Conservation (phyloP, 2,797 vertebrate species). For the Tadarida brasiliensis region DNA sequence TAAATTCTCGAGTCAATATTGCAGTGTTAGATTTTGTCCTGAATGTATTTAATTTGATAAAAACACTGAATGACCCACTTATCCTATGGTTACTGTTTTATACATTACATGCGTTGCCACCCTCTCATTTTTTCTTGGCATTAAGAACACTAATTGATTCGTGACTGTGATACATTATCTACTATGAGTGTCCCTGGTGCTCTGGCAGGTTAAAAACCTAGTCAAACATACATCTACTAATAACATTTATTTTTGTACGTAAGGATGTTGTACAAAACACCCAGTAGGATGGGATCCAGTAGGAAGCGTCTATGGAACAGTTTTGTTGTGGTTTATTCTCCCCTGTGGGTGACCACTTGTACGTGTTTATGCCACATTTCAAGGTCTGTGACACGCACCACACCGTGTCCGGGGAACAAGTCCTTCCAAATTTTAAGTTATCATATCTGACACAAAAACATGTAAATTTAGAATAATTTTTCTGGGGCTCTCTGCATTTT, state of each 20-base stretch:
- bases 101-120: slow-evolving; percentile 69
- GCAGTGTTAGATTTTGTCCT: slow-evolving; percentile 82
- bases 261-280: too few species aligned
- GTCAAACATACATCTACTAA: slow-evolving; percentile 52
- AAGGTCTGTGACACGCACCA: fast-evolving
- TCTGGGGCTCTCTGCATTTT: not conserved
- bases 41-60: slow-evolving; percentile 82
- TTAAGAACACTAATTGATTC: slow-evolving; percentile 83
- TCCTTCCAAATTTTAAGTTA: not conserved
- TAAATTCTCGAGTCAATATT: slow-evolving; percentile 85
- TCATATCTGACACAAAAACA: not conserved
- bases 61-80: slow-evolving; percentile 79
- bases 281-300: too few species aligned
- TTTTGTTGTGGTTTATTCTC: not conserved
- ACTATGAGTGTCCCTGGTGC: slow-evolving; percentile 32
- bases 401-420: not conserved
- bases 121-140: slow-evolving; percentile 60
- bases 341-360: not conserved
- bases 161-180: slow-evolving; percentile 68
- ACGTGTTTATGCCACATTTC: fast-evolving
- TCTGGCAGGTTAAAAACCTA: slow-evolving; percentile 74
- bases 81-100: slow-evolving; percentile 79
- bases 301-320: not conserved
- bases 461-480: not conserved
- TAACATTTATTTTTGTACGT: slow-evolving; percentile 34